phyloP scores from a whole-genome alignment of 2,888 invertebrate genomes.

The Thumatha senex region DNA sequence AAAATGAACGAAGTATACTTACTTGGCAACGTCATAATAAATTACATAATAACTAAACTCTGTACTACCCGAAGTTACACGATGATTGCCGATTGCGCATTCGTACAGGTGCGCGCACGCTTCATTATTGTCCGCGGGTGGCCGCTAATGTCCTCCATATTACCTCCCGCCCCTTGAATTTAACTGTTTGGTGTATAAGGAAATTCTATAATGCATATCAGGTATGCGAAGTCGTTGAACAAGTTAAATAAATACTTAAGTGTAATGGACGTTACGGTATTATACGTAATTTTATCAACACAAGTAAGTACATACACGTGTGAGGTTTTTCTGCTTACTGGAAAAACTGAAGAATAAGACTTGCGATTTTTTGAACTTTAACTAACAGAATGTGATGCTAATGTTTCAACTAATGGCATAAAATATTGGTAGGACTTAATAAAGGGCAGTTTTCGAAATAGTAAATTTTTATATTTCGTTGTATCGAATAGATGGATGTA shows the following conservation, averaged over 20 bases:
- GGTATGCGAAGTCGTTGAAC: neutral
- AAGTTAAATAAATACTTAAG: slow-evolving; percentile 3
- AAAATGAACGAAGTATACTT: slow-evolving; percentile 4
- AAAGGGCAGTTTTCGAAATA: too few relatives aligned
- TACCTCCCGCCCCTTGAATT: slow-evolving; percentile 38
- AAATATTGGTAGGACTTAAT: too few relatives aligned
- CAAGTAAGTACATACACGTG: too few relatives aligned
- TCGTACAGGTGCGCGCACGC: slow-evolving; percentile 37
- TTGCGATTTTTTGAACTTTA: too few relatives aligned
- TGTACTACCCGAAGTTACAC: slow-evolving; percentile 31
- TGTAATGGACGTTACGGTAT: neutral
- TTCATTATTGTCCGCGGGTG: slow-evolving; percentile 56
- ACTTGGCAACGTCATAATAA: slow-evolving; percentile 21
- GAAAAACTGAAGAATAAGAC: too few relatives aligned
- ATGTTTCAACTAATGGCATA: too few relatives aligned
- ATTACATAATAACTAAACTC: slow-evolving; percentile 39
- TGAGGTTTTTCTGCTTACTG: too few relatives aligned
- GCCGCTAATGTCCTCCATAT: slow-evolving; percentile 52
- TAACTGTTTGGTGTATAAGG: slow-evolving; percentile 32
- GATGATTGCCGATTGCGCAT: slow-evolving; percentile 37
- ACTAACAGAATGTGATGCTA: too few relatives aligned
- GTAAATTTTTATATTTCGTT: too few relatives aligned
- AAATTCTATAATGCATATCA: slow-evolving; percentile 20
- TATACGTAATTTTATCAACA: neutral
- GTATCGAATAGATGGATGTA: too few relatives aligned